These are phyloP conservation scores for Semnornis frantzii DNA, from an alignment of 2,113 vertebrate genomes.

Conservation along the genomic window DNA sequence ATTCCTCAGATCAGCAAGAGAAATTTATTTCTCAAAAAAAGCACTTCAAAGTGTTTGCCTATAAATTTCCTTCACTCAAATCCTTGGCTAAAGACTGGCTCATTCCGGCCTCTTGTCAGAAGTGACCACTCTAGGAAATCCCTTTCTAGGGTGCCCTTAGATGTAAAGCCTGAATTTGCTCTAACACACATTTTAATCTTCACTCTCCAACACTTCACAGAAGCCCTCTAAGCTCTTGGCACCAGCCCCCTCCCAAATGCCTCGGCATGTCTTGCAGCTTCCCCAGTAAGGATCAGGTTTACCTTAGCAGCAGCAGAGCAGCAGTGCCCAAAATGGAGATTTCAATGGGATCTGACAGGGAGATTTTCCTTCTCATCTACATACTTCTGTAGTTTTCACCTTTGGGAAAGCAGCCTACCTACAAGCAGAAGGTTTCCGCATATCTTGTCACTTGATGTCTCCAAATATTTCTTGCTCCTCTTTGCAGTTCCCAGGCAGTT, in stretches of 20 bases:
- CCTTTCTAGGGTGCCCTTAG: background rate
- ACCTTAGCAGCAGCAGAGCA: conserved; percentile 63
- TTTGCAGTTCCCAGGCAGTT: conserved; percentile 45
- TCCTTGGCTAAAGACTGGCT: background rate
- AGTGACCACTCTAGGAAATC: background rate
- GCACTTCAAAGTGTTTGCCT: conserved; percentile 6
- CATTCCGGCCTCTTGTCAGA: background rate
- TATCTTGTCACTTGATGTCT: conserved; percentile 30
- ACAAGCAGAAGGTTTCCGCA: conserved; percentile 23
- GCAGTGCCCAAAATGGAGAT: conserved; percentile 51
- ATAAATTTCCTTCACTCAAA: background rate
- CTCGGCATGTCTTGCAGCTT: background rate
- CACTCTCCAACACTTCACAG: background rate
- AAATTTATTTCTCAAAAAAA: conserved; percentile 11
- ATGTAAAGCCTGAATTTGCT: background rate
- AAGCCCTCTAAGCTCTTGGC: background rate
- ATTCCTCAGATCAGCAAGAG: background rate
- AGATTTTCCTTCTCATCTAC: conserved; percentile 44
- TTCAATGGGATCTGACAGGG: conserved; percentile 37
- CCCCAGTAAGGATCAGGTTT: conserved; percentile 56
- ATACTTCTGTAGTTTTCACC: conserved; percentile 42
- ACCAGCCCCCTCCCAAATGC: background rate
- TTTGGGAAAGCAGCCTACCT: conserved; percentile 46
- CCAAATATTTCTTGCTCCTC: conserved; percentile 27
- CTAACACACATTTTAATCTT: background rate